These are phyloP conservation scores for Thera britannica DNA, from an alignment of 2,888 invertebrate species.

Conservation along the genomic window DNA sequence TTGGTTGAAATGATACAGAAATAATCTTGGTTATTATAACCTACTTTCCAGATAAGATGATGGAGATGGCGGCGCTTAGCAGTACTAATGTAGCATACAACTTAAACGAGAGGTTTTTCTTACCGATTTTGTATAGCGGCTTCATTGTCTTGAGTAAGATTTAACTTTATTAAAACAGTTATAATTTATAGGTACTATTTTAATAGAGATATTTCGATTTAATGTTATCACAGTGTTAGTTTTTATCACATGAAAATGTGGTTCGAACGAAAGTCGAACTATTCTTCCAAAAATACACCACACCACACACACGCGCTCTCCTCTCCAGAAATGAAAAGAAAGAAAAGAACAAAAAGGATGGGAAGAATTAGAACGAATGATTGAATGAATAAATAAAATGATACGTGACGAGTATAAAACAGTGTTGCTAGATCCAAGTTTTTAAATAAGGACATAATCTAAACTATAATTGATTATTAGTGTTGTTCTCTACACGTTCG, in stretches of 20 bases:
- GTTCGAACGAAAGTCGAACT: background rate
- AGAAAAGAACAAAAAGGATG: no score
- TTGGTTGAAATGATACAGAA: background rate
- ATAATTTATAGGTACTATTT: background rate
- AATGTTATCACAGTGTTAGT: background rate
- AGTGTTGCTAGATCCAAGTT: no score
- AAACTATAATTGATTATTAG: no score
- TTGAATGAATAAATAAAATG: no score
- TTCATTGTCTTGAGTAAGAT: conserved; percentile 58
- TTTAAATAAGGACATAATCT: no score
- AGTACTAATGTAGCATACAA: background rate
- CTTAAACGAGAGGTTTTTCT: conserved; percentile 37
- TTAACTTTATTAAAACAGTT: background rate
- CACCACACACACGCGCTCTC: background rate
- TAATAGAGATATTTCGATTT: background rate
- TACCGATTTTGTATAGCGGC: conserved; percentile 79
- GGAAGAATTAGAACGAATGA: no score
- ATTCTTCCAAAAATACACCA: background rate
- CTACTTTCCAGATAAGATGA: background rate
- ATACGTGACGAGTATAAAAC: no score
- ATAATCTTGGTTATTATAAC: background rate
- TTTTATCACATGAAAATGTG: background rate
- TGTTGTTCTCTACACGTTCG: no score
- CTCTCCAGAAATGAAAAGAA: no score
- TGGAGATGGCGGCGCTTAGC: background rate